phyloP scores from a whole-genome alignment of 1,140 invertebrate species.

The Apis cerana region DNA sequence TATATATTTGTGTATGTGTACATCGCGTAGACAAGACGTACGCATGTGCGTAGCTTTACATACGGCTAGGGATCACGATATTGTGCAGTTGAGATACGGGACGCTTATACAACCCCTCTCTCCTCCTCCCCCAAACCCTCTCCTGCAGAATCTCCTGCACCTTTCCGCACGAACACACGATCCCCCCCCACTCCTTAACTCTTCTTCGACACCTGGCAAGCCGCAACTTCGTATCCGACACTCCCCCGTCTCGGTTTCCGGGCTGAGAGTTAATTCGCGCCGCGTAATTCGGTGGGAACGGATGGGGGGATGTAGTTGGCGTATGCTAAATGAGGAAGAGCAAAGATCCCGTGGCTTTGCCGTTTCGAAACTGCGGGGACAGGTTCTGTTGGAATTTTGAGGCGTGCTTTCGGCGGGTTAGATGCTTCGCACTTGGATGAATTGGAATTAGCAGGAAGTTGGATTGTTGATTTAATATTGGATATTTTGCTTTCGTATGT shows the following conservation, averaged over 20 bases:
- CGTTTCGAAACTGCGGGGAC: too few species aligned
- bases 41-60: constrained; percentile 49
- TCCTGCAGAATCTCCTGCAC: constrained; percentile 14
- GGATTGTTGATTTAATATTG: too few species aligned
- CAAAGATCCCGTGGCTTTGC: constrained; percentile 22
- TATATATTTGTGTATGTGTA: background rate
- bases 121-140: background rate
- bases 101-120: constrained; percentile 6
- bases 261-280: constrained; percentile 18
- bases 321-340: constrained; percentile 27
- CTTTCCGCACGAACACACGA: background rate
- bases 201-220: constrained; percentile 1
- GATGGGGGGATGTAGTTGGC: constrained; percentile 3
- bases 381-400: too few species aligned
- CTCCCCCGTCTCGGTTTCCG: background rate
- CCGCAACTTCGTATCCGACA: background rate
- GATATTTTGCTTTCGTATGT: too few species aligned
- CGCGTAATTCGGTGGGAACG: constrained; percentile 10
- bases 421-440: too few species aligned
- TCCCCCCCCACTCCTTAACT: background rate
- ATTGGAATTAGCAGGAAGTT: too few species aligned
- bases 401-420: too few species aligned
- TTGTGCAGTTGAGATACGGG: constrained; percentile 57
- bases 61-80: constrained; percentile 67
- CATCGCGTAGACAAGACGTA: constrained; percentile 46